These are phyloP conservation scores for Camarhynchus parvulus DNA, from an alignment of 2,113 vertebrate genomes.

Conservation along the genomic window DNA sequence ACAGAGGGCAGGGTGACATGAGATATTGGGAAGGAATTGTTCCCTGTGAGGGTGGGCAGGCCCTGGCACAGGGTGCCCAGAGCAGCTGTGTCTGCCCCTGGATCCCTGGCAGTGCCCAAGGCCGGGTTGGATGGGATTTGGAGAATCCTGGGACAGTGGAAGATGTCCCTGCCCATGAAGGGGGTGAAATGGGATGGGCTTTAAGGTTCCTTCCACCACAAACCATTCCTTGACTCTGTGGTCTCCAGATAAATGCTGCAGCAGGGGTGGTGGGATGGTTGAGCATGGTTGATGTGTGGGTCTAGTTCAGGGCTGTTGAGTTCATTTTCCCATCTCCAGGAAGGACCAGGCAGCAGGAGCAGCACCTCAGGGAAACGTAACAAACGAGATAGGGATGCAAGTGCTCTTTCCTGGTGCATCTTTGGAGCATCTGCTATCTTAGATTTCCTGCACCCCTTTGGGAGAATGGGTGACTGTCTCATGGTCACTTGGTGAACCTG, in stretches of 20 bases:
- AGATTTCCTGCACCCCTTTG: background rate
- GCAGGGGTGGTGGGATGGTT: background rate
- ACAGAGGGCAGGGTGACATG: background rate
- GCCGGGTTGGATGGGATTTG: background rate
- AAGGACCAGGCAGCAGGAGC: background rate
- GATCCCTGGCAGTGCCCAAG: background rate
- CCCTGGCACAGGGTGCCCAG: background rate
- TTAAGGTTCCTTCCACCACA: background rate
- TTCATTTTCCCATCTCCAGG: background rate
- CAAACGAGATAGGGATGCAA: background rate
- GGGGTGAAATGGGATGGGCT: background rate
- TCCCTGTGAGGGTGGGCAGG: rapidly evolving
- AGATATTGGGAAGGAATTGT: background rate
- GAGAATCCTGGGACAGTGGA: background rate
- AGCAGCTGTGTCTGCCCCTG: background rate
- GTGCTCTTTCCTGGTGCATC: background rate
- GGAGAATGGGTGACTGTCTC: background rate
- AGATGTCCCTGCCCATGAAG: background rate
- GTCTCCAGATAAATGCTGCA: background rate
- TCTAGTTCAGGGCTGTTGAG: background rate
- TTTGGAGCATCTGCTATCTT: background rate
- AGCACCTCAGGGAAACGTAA: background rate
- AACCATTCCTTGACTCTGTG: background rate
- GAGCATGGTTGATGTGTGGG: background rate
- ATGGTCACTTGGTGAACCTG: background rate